Base-by-base conservation (phyloP, 1,140 invertebrate species). In the Hormaphis cornu region DNA sequence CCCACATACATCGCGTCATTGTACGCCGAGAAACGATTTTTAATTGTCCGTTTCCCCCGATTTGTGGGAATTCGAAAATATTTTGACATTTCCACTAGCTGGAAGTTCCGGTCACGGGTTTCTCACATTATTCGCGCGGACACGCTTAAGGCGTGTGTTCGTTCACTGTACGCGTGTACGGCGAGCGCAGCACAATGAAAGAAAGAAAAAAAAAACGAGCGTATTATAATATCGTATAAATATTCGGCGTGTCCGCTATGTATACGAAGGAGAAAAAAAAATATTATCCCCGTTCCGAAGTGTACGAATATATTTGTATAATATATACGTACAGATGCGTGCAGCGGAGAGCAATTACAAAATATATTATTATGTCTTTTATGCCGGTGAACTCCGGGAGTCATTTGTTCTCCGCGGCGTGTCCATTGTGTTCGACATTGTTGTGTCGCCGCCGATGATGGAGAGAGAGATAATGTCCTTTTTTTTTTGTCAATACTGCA, bases 41-140 rank as follows among this genome's bases (percentile, higher is more conserved):
- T 37, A 58, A 58, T 58, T 66, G 58, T 48, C 44, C 42, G 61
- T 66, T 66, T 66, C 61, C 61, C 61, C 61, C 61, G 20, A 50
- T 66, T 66, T 66, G 44, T 66, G 61, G 61, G 61, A 66, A 66
- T 66, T 48, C n/a, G 26, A 66, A 44, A 66, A 66, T 66, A 66
- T 66, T 66, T 66, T 66, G 61, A 66, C 61, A 66, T 66, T 66
- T 66, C 61, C 35, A 66, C 61, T 48, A 50, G 44, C 61, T 66
- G 61, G 44, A 61, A 48, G 22, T 46, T n/a, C 20, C 20, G 10
- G 24, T n/a, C 1, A 16, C 1, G 12, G 28, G 24, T 33, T 66
- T 66, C 61, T 48, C 61, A 66, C 61, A 66, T n/a, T n/a, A n/a
- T n/a, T n/a, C 61, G 18, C 44, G 20, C 18, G 28, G 8, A 46